Evolutionary conservation across 2,888 invertebrate genomes (phyloP).

Genomic region (Drosophila yooni): DNA sequence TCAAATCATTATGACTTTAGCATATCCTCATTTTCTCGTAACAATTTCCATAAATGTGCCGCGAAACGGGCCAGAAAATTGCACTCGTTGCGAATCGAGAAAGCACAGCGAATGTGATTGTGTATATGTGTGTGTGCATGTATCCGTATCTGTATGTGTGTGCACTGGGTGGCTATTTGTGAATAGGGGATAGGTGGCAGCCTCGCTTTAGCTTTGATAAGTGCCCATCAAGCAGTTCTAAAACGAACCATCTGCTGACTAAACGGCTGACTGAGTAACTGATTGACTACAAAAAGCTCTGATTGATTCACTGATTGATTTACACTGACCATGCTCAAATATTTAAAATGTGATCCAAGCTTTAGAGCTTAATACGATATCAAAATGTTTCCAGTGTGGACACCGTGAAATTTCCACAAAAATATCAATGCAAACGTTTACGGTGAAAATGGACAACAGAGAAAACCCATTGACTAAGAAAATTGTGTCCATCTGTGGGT

Average conservation of each 20-base stretch:
- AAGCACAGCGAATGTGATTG: neutral
- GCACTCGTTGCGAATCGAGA: conserved; percentile 36
- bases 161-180: neutral
- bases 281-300: conserved; percentile 11
- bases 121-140: neutral
- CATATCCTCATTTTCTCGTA: conserved; percentile 58
- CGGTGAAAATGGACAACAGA: neutral
- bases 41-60: conserved; percentile 61
- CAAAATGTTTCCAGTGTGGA: neutral
- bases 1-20: conserved; percentile 67
- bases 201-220: neutral
- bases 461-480: neutral
- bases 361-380: neutral
- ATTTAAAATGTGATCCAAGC: neutral
- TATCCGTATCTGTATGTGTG: neutral
- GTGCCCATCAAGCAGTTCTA: conserved; percentile 12
- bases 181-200: neutral
- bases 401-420: neutral
- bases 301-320: conserved; percentile 17
- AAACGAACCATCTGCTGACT: conserved; percentile 8
- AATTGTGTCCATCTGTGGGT: neutral
- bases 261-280: conserved; percentile 11
- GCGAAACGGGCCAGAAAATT: conserved; percentile 56
- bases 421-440: conserved; percentile 1
- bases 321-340: conserved; percentile 5